These are phyloP conservation scores for Stenolophus ochropezus DNA, from an alignment of 2,888 invertebrate species.

Conservation along the genomic window DNA sequence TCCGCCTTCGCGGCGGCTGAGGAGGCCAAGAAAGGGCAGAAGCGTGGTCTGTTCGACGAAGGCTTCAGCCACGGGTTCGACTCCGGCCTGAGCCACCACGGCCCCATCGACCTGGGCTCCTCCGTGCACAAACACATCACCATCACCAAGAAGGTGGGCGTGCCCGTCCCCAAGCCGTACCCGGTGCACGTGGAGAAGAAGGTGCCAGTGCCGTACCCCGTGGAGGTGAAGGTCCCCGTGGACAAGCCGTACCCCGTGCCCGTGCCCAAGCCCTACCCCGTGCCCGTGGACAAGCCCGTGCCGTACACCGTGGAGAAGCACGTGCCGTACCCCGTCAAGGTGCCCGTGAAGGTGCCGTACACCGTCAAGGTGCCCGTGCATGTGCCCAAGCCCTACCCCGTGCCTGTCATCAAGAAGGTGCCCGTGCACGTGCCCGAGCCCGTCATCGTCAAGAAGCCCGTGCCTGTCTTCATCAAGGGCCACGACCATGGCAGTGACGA, in stretches of 20 bases:
- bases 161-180: slow-evolving; percentile 75
- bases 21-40: slow-evolving; percentile 61
- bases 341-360: slow-evolving; percentile 47
- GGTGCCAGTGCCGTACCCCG: slow-evolving; percentile 73
- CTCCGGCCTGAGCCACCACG: slow-evolving; percentile 12
- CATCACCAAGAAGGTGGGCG: slow-evolving; percentile 73
- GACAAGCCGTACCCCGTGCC: slow-evolving; percentile 73
- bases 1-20: slow-evolving; percentile 51
- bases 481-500: slow-evolving; percentile 18
- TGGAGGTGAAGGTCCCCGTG: slow-evolving; percentile 73
- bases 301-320: slow-evolving; percentile 76
- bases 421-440: slow-evolving; percentile 55
- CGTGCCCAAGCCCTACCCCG: slow-evolving; percentile 74
- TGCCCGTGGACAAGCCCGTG: slow-evolving; percentile 75
- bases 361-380: slow-evolving; percentile 37
- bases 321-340: slow-evolving; percentile 69
- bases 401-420: slow-evolving; percentile 49
- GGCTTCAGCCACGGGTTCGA: slow-evolving; percentile 62
- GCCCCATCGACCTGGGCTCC: slow-evolving; percentile 66
- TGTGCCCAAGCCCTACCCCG: slow-evolving; percentile 55
- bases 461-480: slow-evolving; percentile 55
- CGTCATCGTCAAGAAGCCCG: slow-evolving; percentile 53
- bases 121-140: slow-evolving; percentile 70
- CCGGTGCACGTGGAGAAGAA: slow-evolving; percentile 75
- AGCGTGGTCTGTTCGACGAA: slow-evolving; percentile 1